Evolutionary conservation across 1,140 invertebrate species (phyloP).

Genomic region (Branchinecta lynchi): DNA sequence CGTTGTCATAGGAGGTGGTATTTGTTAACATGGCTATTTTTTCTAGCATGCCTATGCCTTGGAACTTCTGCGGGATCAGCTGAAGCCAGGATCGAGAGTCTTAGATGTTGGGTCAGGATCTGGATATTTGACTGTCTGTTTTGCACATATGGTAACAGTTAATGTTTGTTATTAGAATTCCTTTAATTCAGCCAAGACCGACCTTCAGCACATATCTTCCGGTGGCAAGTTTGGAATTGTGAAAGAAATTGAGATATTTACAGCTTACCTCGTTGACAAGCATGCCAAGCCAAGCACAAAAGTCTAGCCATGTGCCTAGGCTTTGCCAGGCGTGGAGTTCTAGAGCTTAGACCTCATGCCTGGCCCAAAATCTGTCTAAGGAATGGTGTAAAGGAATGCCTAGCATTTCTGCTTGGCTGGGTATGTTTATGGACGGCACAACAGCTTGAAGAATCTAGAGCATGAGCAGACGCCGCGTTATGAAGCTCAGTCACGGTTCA

Average conservation of each 20-base stretch:
- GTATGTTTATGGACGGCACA: too few relatives aligned
- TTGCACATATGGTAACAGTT: slow-evolving; percentile 58
- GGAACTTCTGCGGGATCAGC: slow-evolving; percentile 66
- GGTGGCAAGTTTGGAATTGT: background rate
- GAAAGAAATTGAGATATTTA: background rate
- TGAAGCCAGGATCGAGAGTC: slow-evolving; percentile 58
- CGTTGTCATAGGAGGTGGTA: too few relatives aligned
- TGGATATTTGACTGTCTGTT: slow-evolving; percentile 89
- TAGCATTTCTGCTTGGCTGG: too few relatives aligned
- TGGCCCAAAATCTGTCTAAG: too few relatives aligned
- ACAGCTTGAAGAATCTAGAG: too few relatives aligned
- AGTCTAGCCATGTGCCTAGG: too few relatives aligned
- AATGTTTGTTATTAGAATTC: background rate
- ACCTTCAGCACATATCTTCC: background rate
- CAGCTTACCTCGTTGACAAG: slow-evolving; percentile 8
- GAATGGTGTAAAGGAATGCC: too few relatives aligned
- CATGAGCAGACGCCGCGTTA: too few relatives aligned
- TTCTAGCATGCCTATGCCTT: slow-evolving; percentile 77
- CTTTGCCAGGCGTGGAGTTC: too few relatives aligned
- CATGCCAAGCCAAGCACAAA: too few relatives aligned
- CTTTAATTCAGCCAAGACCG: background rate
- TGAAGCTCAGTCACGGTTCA: too few relatives aligned
- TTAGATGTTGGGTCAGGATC: slow-evolving; percentile 92
- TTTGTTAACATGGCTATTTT: background rate
- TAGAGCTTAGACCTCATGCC: too few relatives aligned